Evolutionary conservation across 2,888 invertebrate genomes (phyloP), one percentile per base, ranked within the genome.

Genomic region (Melitaea athalia): DNA sequence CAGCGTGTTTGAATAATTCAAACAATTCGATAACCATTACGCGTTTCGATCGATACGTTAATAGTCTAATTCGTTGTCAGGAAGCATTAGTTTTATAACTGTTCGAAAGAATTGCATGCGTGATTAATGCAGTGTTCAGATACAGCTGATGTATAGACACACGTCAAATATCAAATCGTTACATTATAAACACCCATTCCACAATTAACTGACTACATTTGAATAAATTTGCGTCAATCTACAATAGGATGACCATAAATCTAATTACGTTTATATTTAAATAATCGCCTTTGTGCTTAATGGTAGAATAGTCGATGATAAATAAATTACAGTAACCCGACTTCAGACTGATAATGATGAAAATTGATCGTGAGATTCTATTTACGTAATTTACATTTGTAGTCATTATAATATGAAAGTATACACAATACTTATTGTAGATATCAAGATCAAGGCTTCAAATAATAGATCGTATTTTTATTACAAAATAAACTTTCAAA

Each of bases 211-310:
- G 81, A 83, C 80, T 81, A 81, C 85, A 86, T 88, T 88, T 90
- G 85, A 90, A 89, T 91, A 89, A 80, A 89, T 91, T 89, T 88
- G 81, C 82, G 89, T 91, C 91, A 86, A 85, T 83, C 83, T 86
- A 86, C 82, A 83, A 84, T 81, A 81, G 77, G 72, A 81, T 79
- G 81, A 80, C 81, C 78, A 89, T 91, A 88, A 89, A 91, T 91
- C 85, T 84, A 83, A 83, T 85, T 84, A 87, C 84, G 78, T 85
- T 85, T 74, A 49, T 68, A 69, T 72, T 67, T 71, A 63, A 71
- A 68, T 72, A 70, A 69, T 86, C 82, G 80, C 78, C 81, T 82
- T 84, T 84, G 82, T 80, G 77, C 80, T 79, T 79, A 53, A 68
- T 68, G 78, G 38, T 61, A 15, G 42, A 77, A 74, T 76, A 74